These are phyloP conservation scores for Cosmia pyralina DNA, from an alignment of 2,888 invertebrate genomes.

Conservation along the genomic window DNA sequence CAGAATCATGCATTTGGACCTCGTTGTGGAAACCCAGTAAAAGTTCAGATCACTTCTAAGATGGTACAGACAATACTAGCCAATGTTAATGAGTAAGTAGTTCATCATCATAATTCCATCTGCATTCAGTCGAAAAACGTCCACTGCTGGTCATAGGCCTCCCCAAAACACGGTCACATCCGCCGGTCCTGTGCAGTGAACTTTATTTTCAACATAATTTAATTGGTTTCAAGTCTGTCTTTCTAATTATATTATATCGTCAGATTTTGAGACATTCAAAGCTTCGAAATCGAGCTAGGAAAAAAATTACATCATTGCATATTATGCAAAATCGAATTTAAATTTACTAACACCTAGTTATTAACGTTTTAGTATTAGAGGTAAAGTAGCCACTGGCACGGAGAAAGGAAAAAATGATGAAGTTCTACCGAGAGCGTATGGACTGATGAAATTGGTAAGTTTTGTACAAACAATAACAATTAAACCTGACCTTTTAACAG, in stretches of 20 bases:
- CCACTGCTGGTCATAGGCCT: no score
- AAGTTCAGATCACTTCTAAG: slow-evolving; percentile 17
- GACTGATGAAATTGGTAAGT: slow-evolving; percentile 38
- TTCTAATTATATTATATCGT: neutral
- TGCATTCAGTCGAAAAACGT: neutral
- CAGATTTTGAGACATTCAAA: neutral
- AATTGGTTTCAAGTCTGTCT: neutral
- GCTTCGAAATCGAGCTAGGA: neutral
- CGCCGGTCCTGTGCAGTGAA: neutral
- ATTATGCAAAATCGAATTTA: neutral
- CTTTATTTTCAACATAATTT: neutral
- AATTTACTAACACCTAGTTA: neutral
- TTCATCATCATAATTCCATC: neutral
- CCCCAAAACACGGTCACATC: neutral
- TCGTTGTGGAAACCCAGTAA: slow-evolving; percentile 21
- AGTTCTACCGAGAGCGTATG: slow-evolving; percentile 40
- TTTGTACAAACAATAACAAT: neutral
- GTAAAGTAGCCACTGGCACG: slow-evolving; percentile 28
- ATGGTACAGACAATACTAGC: slow-evolving; percentile 34
- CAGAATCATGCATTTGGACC: slow-evolving; percentile 31
- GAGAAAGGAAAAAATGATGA: slow-evolving; percentile 30
- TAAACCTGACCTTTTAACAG: neutral
- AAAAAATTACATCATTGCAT: no score
- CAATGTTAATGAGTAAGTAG: slow-evolving; percentile 43
- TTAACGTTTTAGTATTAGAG: slow-evolving; percentile 25